Evolutionary conservation across 2,797 vertebrate genomes (phyloP), one percentile per base, ranked within the genome.

Genomic region (Antrozous pallidus): DNA sequence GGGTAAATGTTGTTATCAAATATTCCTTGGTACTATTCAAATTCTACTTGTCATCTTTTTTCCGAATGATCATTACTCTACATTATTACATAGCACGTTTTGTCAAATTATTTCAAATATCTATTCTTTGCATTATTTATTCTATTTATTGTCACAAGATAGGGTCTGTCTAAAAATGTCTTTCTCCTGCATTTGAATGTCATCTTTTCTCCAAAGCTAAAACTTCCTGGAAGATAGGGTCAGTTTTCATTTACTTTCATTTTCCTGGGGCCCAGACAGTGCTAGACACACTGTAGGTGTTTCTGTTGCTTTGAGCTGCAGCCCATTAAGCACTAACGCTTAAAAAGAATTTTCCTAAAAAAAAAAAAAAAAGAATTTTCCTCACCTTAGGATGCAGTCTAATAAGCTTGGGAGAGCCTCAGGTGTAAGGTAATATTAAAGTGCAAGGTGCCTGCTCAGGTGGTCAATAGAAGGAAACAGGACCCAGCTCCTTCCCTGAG

Each of bases 281-380:
- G 74, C 12, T 36, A 77, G 40, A 33, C 65, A 85, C 28, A 13
- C 70, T 42, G 33, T 58, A 36, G 40, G 51, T n/a, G 33, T 45
- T 61, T 85, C 20, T 31, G 63, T 38, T 33, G 0, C 74, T 95
- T 92, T 78, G 45, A 95, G 65, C 49, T 87, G 20, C 90, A 95
- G 73, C 75, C 73, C 79, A 47, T 90, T 84, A 95, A 74, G 33
- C 40, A 31, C 17, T 67, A 78, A 82, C 10, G 17, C 22, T 94
- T 42, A 58, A 42, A 91, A 96, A 85, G 33, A 58, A 83, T 77
- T 82, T 84, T 82, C 38, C 56, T 95, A n/a, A n/a, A n/a, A 58
- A 42, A 91, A 96, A 85, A n/a, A 58, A 83, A 58, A 42, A 91
- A 96, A 85, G 33, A 58, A 83, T 77, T 82, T 84, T 82, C 38